A percentile compares a stretch with the other conserved stretches of the same genome.
These are phyloP conservation scores for Potorous gilbertii DNA, from an alignment of 2,797 vertebrate species.

Conservation along the genomic window DNA sequence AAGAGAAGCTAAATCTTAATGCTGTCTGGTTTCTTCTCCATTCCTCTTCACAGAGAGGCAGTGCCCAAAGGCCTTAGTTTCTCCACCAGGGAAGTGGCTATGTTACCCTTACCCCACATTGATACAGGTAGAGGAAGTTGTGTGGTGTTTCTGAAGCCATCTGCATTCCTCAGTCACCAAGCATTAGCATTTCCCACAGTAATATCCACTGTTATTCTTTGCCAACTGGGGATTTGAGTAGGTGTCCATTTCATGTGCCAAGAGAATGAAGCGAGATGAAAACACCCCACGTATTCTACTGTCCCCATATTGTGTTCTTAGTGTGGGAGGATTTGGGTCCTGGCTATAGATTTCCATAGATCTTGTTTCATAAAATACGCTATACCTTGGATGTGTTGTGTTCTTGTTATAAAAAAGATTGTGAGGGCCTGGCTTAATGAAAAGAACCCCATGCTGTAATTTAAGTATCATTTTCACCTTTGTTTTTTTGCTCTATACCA, in stretches of 20 bases:
- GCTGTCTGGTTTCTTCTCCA: conserved; percentile 34
- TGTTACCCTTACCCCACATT: neutral
- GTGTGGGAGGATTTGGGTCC: conserved; percentile 73
- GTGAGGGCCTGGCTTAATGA: conserved; percentile 64
- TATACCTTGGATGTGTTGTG: conserved; percentile 63
- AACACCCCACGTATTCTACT: conserved; percentile 73
- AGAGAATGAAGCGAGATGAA: conserved; percentile 75
- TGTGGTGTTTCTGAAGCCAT: conserved; percentile 62
- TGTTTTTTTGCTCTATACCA: neutral
- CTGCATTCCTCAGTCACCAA: conserved; percentile 62
- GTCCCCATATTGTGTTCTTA: conserved; percentile 75
- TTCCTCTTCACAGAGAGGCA: conserved; percentile 8
- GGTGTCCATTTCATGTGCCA: conserved; percentile 78
- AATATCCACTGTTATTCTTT: conserved; percentile 77
- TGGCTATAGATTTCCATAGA: conserved; percentile 63
- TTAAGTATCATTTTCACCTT: conserved; percentile 69
- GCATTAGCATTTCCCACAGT: conserved; percentile 78
- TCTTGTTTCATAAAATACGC: conserved; percentile 60
- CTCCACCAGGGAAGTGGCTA: neutral
- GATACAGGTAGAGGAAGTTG: conserved; percentile 49
- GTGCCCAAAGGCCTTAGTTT: neutral
- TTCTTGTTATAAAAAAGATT: conserved; percentile 64
- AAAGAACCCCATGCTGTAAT: conserved; percentile 75
- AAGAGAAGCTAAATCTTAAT: conserved; percentile 57
- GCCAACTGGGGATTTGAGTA: conserved; percentile 79